Base-by-base conservation (phyloP, 2,797 vertebrate genomes). In the Amblyraja radiata region DNA sequence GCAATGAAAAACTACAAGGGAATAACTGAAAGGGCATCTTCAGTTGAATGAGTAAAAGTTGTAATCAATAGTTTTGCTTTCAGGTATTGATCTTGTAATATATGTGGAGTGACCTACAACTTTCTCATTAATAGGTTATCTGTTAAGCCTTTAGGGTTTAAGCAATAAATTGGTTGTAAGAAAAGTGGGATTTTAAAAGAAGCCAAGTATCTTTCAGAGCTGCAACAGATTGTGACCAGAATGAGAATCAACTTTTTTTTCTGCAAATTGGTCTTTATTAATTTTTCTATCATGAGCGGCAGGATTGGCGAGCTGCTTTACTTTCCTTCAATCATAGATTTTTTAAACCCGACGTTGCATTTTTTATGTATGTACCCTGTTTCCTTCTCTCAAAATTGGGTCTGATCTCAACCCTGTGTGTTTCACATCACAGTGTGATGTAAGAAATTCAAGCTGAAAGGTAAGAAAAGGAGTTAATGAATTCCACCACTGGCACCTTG, bases 61-160 rank as follows among this genome's bases (percentile, higher is more conserved):
- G 93, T 94, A 94, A 94, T 94, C 93, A 94, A 94, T 94, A 94
- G 94, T 93, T 94, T 93, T 93, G 93, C 91, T 93, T 93, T 92
- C 21, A 58, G 39, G 71, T 76, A 92, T 74, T 76, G 90, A 76
- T 76, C 39, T 11, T 6, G 71, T 92, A 92, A 76, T 92, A 28
- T 9, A 73, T 76, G 90, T 25, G 23, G 54, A 74, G 71, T 92
- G 71, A 92, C 65, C 90, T 92, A 54, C 71, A 76, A 92, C 10
- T 76, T 73, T 76, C 68, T 46, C 11, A 23, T 74, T 74, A 76
- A 54, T 76, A 76, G 90, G 90, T 54, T 92, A 13, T 76, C 90
- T 73, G 90, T 92, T 54, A 76, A 39, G 73, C 90, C 90, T 92
- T 74, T 92, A 76, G 90, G 90, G 71, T 92, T 58, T 76, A 92